Evolutionary conservation across 2,797 vertebrate species (phyloP).

Genomic region (Syndactyla subalaris): DNA sequence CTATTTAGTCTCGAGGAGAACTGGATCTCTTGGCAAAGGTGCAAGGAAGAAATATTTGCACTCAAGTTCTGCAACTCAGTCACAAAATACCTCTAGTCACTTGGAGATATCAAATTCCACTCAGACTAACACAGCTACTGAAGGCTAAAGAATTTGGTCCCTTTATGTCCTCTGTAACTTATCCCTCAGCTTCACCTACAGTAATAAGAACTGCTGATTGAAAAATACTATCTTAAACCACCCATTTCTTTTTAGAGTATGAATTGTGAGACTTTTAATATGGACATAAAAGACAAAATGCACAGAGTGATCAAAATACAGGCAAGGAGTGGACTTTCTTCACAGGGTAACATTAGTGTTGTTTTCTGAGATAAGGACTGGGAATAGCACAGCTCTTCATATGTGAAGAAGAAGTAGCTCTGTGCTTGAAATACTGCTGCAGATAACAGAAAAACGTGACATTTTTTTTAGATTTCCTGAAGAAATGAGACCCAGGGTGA

Average conservation of each 20-base stretch:
- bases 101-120: background rate
- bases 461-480: background rate
- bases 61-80: background rate
- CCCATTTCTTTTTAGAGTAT: background rate
- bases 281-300: background rate
- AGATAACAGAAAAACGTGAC: background rate
- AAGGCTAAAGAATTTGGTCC: background rate
- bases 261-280: background rate
- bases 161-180: background rate
- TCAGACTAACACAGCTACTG: background rate
- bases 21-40: background rate
- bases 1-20: background rate
- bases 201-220: background rate
- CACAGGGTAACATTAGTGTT: background rate
- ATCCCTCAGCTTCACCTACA: background rate
- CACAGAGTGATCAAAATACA: background rate
- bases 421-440: background rate
- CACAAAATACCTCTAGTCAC: background rate
- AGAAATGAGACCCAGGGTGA: background rate
- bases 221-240: background rate
- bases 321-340: background rate
- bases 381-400: background rate
- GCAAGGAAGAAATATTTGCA: background rate
- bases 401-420: background rate
- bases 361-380: background rate